Base-by-base conservation (phyloP, 2,113 vertebrate genomes). In the Spilogale gracilis region DNA sequence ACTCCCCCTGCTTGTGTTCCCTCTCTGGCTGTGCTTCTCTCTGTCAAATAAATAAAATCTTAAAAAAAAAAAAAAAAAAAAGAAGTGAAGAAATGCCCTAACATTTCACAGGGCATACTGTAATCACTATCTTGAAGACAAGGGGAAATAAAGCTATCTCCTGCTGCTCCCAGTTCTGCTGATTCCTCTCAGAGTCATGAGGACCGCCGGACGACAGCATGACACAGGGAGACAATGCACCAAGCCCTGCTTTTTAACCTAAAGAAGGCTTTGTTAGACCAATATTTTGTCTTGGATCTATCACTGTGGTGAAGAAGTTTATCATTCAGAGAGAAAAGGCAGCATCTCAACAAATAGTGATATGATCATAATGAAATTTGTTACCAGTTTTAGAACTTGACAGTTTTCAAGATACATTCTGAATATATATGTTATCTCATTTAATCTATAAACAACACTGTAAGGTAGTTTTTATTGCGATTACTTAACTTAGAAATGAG, bases 41-140 rank as follows among this genome's bases (percentile, higher is more conserved):
- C 38, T 38, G 38, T 38, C 38, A 38, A 38, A 38, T 38, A 38
- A 38, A 38, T 38, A 38, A 38, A 38, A 38, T 38, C 38, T 38
- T 38, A 2, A n/a, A n/a, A n/a, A n/a, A n/a, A n/a, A n/a, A n/a
- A n/a, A n/a, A n/a, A n/a, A n/a, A n/a, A n/a, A n/a, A n/a, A 9
- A 71, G 61, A 92, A 87, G 20, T 71, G 38, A 94, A 92, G 76
- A 96, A 84, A 88, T 95, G n/a, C 10, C 56, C 6, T 90, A 76
- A 65, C 3, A 56, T 73, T 80, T 91, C 56, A 86, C 48, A 95
- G 7, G 16, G 43, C 76, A 1, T 30, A 32, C 17, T 6, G 6
- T 48, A 61, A 67, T 73, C 81, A 58, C 9, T 54, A 67, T 67
- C 45, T 88, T 82, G 30, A 94, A 67, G 91, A 84, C 11, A 81